A percentile compares a stretch with the other conserved stretches of the same genome.
phyloP scores from a whole-genome alignment of 53 echinoderm and acorn worm species.

The Hippasteria phrygiana region DNA sequence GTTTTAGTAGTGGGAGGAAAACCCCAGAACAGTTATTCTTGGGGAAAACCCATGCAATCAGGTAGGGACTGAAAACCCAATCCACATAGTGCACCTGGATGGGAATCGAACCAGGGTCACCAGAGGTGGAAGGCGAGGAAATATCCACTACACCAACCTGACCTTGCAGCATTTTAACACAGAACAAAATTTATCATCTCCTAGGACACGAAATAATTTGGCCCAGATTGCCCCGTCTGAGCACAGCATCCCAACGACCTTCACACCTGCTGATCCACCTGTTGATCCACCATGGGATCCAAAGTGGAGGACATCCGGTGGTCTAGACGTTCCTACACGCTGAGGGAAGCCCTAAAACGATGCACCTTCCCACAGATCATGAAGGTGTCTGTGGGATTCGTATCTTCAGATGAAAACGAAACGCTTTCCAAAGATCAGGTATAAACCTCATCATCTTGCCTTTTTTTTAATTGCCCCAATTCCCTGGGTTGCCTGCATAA shows the following conservation, averaged over 20 bases:
- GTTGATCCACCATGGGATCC: slow-evolving; percentile 40
- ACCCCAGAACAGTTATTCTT: too few relatives aligned
- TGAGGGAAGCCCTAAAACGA: slow-evolving; percentile 74
- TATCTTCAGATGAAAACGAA: slow-evolving; percentile 84
- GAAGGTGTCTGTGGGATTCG: slow-evolving; percentile 76
- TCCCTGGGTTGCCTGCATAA: too few relatives aligned
- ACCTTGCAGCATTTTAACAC: background rate
- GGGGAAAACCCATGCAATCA: too few relatives aligned
- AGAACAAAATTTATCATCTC: background rate
- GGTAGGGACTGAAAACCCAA: too few relatives aligned
- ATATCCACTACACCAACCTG: too few relatives aligned
- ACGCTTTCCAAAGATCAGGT: slow-evolving; percentile 75
- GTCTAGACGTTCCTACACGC: slow-evolving; percentile 74
- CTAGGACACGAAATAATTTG: background rate
- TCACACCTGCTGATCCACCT: background rate
- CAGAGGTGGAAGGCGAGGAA: too few relatives aligned
- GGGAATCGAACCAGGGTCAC: too few relatives aligned
- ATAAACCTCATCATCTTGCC: too few relatives aligned
- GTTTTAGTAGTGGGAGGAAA: too few relatives aligned
- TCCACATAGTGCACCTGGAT: too few relatives aligned
- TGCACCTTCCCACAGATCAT: slow-evolving; percentile 87
- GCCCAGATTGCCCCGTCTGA: background rate
- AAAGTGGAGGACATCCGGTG: slow-evolving; percentile 93
- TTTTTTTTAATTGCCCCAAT: too few relatives aligned
- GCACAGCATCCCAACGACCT: background rate